A percentile compares a stretch with the other conserved stretches of the same genome.
Evolutionary conservation across 1,140 invertebrate genomes (phyloP).

Genomic region (Pseudomyrmex dendroicus): DNA sequence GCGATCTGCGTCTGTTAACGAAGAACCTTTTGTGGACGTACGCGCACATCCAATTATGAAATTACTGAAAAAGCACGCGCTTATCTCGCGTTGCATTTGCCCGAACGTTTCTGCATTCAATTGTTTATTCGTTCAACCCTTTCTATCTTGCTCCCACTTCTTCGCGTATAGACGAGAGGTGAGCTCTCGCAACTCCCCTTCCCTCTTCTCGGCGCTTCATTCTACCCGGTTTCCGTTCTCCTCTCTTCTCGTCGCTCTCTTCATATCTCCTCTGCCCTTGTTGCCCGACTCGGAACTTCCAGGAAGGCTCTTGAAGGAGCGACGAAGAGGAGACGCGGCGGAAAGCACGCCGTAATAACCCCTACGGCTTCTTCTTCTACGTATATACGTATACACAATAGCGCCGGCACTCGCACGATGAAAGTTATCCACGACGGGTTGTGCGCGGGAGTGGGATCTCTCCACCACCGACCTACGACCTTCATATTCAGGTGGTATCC

Average conservation of each 20-base stretch:
- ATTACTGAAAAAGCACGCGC: slow-evolving; percentile 3
- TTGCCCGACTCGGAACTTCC: slow-evolving; percentile 32
- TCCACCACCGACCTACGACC: slow-evolving; percentile 48
- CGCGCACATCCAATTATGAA: slow-evolving; percentile 21
- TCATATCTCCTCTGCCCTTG: neutral
- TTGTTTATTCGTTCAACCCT: slow-evolving; percentile 33
- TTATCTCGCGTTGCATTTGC: slow-evolving; percentile 31
- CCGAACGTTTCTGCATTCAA: slow-evolving; percentile 32
- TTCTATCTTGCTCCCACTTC: neutral
- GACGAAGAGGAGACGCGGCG: slow-evolving; percentile 17
- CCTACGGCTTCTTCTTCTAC: slow-evolving; percentile 58
- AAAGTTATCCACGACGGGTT: slow-evolving; percentile 64
- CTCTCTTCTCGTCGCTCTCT: slow-evolving; percentile 43
- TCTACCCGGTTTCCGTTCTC: slow-evolving; percentile 16
- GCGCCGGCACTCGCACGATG: slow-evolving; percentile 62
- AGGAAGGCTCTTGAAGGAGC: slow-evolving; percentile 45
- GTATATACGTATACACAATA: slow-evolving; percentile 50
- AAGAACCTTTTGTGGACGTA: neutral
- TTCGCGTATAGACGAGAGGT: neutral
- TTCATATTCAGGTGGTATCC: slow-evolving; percentile 42
- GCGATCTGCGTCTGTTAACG: neutral
- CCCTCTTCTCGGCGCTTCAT: slow-evolving; percentile 14
- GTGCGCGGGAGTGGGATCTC: slow-evolving; percentile 44
- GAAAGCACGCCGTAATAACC: slow-evolving; percentile 69
- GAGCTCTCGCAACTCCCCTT: slow-evolving; percentile 13